A percentile compares a stretch with the other conserved stretches of the same genome.
Conservation (phyloP, 2,888 invertebrate species). For the Zygothrica quintamaculata region DNA sequence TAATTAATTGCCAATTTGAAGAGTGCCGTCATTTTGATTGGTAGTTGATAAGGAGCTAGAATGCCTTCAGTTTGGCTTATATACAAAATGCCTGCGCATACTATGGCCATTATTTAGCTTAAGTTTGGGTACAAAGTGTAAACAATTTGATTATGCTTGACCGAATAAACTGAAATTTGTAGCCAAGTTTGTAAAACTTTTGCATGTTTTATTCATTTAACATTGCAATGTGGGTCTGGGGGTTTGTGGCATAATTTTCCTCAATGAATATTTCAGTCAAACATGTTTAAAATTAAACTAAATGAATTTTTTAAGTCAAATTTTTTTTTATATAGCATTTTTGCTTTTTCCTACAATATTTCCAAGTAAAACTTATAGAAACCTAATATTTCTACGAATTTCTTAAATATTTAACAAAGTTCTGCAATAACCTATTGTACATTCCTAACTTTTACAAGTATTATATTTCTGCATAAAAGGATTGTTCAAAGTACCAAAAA, state of each 20-base stretch:
- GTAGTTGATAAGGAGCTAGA: neutral
- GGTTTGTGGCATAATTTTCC: neutral
- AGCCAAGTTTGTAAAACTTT: constrained; percentile 44
- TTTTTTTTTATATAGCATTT: neutral
- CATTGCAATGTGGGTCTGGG: neutral
- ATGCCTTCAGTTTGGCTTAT: constrained; percentile 7
- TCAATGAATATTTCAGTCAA: constrained; percentile 3
- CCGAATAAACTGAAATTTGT: constrained; percentile 28
- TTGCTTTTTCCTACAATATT: neutral
- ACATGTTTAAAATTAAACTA: neutral
- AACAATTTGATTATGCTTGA: constrained; percentile 43
- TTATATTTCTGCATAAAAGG: too few species aligned
- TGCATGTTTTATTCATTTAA: constrained; percentile 9
- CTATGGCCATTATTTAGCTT: constrained; percentile 13
- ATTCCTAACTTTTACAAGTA: neutral
- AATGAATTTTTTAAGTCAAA: neutral
- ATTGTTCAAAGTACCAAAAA: too few species aligned
- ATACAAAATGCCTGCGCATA: too few species aligned
- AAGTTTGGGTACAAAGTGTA: constrained; percentile 15
- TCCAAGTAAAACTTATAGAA: neutral
- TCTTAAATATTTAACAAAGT: neutral
- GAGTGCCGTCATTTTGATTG: constrained; percentile 5
- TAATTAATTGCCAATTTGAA: constrained; percentile 41
- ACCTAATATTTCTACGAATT: neutral
- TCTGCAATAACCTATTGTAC: neutral